Evolutionary conservation across 2,888 invertebrate species (phyloP).

Genomic region (Shargacucullia verbasci): DNA sequence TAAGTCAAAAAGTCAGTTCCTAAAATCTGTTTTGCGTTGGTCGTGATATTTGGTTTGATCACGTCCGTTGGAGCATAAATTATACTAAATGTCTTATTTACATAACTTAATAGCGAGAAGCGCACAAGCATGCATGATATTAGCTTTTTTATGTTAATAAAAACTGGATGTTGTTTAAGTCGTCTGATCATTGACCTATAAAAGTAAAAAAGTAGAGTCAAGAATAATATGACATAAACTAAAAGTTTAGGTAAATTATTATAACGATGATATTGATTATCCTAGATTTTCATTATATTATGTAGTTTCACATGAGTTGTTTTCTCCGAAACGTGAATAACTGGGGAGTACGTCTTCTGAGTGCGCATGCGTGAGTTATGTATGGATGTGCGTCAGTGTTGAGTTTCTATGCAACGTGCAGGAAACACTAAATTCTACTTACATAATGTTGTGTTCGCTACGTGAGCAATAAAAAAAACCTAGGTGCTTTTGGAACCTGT

Average conservation of each 20-base stretch:
- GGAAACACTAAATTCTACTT: too few species aligned
- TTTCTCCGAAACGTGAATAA: conserved; percentile 42
- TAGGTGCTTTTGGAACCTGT: too few species aligned
- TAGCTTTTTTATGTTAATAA: too few species aligned
- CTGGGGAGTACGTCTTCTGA: conserved; percentile 23
- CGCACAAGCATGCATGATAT: conserved; percentile 10
- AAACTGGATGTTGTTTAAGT: conserved; percentile 14
- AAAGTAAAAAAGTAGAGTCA: not conserved
- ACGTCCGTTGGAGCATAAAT: not conserved
- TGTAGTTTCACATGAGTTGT: conserved; percentile 3
- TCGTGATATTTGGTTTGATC: not conserved
- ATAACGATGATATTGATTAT: not conserved
- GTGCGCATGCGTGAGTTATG: not conserved
- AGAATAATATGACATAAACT: too few species aligned
- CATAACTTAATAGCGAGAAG: conserved; percentile 12
- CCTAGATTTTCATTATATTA: conserved; percentile 4
- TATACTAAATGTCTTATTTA: conserved; percentile 6
- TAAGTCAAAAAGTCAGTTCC: too few species aligned
- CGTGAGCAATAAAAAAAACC: too few species aligned
- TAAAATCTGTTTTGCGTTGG: too few species aligned
- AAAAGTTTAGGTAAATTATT: not conserved
- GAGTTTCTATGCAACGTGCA: conserved; percentile 6
- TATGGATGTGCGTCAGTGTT: not conserved
- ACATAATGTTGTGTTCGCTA: too few species aligned
- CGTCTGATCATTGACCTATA: conserved; percentile 9